Conservation (phyloP, 2,797 vertebrate species). For the Choloepus didactylus region DNA sequence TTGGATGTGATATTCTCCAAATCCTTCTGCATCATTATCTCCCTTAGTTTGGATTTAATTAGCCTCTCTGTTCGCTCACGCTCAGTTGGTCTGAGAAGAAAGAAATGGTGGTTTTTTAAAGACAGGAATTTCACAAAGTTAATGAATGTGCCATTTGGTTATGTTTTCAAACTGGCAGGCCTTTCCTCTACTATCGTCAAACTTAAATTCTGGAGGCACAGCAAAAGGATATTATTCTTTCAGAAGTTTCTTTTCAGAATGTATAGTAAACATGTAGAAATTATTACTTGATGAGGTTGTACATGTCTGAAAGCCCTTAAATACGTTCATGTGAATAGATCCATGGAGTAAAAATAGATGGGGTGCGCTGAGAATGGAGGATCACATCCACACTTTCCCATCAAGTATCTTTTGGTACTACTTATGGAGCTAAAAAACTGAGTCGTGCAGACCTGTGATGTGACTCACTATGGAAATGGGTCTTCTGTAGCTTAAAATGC, state of each 20-base stretch:
- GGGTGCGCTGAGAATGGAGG: background rate
- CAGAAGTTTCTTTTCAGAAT: slow-evolving; percentile 60
- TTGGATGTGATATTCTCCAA: slow-evolving; percentile 98
- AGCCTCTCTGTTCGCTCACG: slow-evolving; percentile 95
- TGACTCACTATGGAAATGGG: background rate
- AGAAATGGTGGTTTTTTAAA: slow-evolving; percentile 69
- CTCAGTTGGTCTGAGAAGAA: slow-evolving; percentile 94
- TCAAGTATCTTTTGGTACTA: background rate
- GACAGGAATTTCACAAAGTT: slow-evolving; percentile 49
- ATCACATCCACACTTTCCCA: background rate
- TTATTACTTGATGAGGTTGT: slow-evolving; percentile 47
- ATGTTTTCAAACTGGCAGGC: slow-evolving; percentile 43
- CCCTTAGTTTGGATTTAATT: slow-evolving; percentile 95
- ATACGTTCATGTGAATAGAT: slow-evolving; percentile 3
- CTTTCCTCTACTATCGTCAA: slow-evolving; percentile 47
- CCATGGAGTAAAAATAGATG: slow-evolving; percentile 34
- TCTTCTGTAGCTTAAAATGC: slow-evolving; percentile 46
- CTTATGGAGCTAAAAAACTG: background rate
- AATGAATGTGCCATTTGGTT: slow-evolving; percentile 45
- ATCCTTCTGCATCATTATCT: slow-evolving; percentile 99
- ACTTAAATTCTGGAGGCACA: slow-evolving; percentile 47
- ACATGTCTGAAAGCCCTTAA: slow-evolving; percentile 44
- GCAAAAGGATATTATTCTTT: background rate
- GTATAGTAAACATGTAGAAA: slow-evolving; percentile 49
- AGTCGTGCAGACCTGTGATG: background rate